Evolutionary conservation across 1,140 invertebrate genomes (phyloP), one percentile per base, ranked within the genome.

Genomic region (Drosophila teissieri): DNA sequence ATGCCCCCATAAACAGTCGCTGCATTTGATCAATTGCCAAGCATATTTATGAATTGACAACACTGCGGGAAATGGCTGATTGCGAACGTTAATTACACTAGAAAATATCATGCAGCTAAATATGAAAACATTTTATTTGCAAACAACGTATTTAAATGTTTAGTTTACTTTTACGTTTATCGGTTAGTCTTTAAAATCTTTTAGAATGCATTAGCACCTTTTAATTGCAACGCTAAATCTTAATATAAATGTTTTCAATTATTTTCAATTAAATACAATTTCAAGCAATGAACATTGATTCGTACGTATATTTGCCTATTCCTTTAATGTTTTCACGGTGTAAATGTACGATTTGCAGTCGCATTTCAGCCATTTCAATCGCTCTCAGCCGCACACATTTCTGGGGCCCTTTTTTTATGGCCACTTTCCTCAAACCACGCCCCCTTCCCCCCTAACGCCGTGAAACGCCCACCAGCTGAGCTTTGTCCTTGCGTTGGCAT

Each of bases 1-100:
- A 64, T 51, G 45, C 36, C 31, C 27, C 39, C 12, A 69, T 69
- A 53, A 69, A 69, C 49, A 67, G 49, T 67, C 49, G 15, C 46
- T 65, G 61, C 42, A 55, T 51, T 63, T 82, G 79, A 82, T 77
- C 79, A 81, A 73, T 81, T 82, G 73, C 61, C 51, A 57, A 45
- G 48, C 49, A 73, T 63, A 68, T 68, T 65, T 61, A 73, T 54
- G 64, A 76, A 69, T 51, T 53, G 54, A 19, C 7, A 67, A 44
- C 58, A 67, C 65, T 67, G 64, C 10, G 22, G 42, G 10, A 4
- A 48, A 42, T 12, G 3, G 11, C 1, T 27, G 10, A 27, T 19
- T 37, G 7, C 1, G 7, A 10, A 31, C 8, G 31, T n/a, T 40
- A 14, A 27, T 49, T 15, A 19, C 14, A 15, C 44, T 22, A 14